A percentile compares a stretch with the other conserved stretches of the same genome.
Evolutionary conservation across 2,888 invertebrate species (phyloP).

Genomic region (Drosophila neonasuta): DNA sequence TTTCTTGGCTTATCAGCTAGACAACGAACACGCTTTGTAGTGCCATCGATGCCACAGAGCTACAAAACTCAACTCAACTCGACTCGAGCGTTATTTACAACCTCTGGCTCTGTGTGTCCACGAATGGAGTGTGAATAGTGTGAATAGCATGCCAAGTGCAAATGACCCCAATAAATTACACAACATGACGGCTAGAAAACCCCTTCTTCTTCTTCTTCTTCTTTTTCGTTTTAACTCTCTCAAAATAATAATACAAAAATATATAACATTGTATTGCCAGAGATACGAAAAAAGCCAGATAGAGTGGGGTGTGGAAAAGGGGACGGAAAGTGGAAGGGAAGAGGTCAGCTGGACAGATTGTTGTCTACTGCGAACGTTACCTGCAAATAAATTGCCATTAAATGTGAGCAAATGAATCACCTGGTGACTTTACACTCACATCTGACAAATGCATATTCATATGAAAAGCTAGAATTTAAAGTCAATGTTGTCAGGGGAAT

Average conservation of each 20-base stretch:
- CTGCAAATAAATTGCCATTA: slow-evolving; percentile 31
- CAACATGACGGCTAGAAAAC: slow-evolving; percentile 33
- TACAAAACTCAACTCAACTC: background rate
- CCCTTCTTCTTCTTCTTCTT: background rate
- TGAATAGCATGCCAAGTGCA: slow-evolving; percentile 51
- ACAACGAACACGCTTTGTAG: background rate
- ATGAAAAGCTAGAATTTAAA: slow-evolving; percentile 6
- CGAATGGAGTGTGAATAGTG: slow-evolving; percentile 37
- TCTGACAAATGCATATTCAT: slow-evolving; percentile 6
- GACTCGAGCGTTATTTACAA: slow-evolving; percentile 48
- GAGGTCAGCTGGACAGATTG: slow-evolving; percentile 30
- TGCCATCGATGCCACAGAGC: slow-evolving; percentile 18
- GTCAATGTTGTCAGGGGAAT: background rate
- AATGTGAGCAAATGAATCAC: slow-evolving; percentile 31
- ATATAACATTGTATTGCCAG: slow-evolving; percentile 14
- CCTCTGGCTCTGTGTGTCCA: slow-evolving; percentile 20
- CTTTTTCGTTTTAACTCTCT: slow-evolving; percentile 6
- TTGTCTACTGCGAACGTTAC: slow-evolving; percentile 17
- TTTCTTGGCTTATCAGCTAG: slow-evolving; percentile 40
- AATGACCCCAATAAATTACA: slow-evolving; percentile 71
- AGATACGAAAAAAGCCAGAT: slow-evolving; percentile 5
- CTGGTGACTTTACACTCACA: slow-evolving; percentile 1
- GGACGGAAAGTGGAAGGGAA: background rate
- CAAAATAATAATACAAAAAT: background rate
- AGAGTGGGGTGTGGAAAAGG: background rate